Percentiles rank a stretch among this genome's conserved stretches.
These are phyloP conservation scores for Oasisia sp. DNA, from an alignment of 2,888 invertebrate species.

Conservation along the genomic window DNA sequence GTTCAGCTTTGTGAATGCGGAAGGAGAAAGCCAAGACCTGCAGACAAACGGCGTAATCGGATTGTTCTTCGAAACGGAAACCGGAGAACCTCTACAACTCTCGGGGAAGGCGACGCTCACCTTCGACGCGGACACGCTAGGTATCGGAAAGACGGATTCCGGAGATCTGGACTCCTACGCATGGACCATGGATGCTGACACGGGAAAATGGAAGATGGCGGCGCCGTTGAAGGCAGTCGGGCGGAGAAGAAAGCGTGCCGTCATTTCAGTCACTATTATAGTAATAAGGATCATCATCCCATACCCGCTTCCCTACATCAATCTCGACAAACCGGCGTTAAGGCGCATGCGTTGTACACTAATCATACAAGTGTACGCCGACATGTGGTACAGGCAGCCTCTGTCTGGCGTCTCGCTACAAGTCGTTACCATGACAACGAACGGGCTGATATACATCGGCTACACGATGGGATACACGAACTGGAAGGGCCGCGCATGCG, in stretches of 20 bases:
- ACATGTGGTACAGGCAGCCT: not conserved
- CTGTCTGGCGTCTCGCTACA: not conserved
- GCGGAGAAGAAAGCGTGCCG: not conserved
- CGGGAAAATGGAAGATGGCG: not conserved
- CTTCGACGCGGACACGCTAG: not conserved
- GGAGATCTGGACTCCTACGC: not conserved
- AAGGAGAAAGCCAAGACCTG: not conserved
- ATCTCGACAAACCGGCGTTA: not conserved
- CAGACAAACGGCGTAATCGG: not conserved
- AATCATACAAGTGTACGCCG: not conserved
- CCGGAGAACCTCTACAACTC: not conserved
- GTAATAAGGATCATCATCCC: not conserved
- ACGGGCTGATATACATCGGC: not conserved
- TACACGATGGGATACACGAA: not conserved
- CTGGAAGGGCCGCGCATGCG: slow-evolving; percentile 12
- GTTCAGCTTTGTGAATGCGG: not conserved
- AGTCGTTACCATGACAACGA: not conserved
- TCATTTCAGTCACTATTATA: not conserved
- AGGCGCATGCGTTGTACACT: not conserved
- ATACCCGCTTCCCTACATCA: not conserved
- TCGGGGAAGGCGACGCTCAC: not conserved
- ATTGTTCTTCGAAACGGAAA: not conserved
- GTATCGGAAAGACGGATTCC: not conserved
- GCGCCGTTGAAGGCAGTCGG: not conserved
- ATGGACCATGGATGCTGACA: not conserved